Base-by-base conservation (phyloP, 2,113 vertebrate species). In the Rhagologus leucostigma region DNA sequence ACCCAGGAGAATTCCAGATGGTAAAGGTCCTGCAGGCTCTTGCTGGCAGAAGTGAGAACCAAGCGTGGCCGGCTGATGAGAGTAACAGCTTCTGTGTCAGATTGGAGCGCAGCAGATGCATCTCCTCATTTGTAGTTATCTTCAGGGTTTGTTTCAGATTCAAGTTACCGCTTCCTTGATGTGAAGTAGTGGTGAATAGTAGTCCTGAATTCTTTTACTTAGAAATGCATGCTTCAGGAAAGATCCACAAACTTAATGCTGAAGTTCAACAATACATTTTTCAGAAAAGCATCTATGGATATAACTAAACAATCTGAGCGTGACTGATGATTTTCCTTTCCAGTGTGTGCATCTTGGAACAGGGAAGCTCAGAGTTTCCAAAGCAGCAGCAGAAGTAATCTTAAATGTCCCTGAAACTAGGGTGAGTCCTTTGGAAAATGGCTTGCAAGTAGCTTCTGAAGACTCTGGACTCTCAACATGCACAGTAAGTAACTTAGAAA, bases 391-490 rank as follows among this genome's bases (percentile, higher is more conserved):
- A 12, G 98, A 99, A 50, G 98, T 99, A 42, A 76, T 97, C 37
- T 96, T 99, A 56, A 99, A 99, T 94, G 98, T 99, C 32, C 99
- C 99, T 5, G 99, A 99, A 96, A 99, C 99, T 2, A 98, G 98
- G 46, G 98, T 99, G 27, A 99, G 99, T 14, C 84, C 98, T 46
- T 94, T 99, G 84, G 98, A 98, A 80, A 99, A 99, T 5, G 99
- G 99, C 52, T 98, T 99, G 20, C 97, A 99, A 49, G 99, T 99
- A 55, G 98, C 99, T 4, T 99, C 99, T 33, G 99, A 99, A 96
- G 99, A 99, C 90, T 98, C 99, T 11, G 99, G 99, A 26, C 98
- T 99, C 0, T 98, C 98, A 35, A 99, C 99, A 0, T 99, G 99
- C 97, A 99, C 99, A 12, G 99, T 99, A 94, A 96, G 98, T 96